A percentile compares a stretch with the other conserved stretches of the same genome.
phyloP scores from a whole-genome alignment of 2,113 vertebrate genomes.

The Trematocara stigmaticum region DNA sequence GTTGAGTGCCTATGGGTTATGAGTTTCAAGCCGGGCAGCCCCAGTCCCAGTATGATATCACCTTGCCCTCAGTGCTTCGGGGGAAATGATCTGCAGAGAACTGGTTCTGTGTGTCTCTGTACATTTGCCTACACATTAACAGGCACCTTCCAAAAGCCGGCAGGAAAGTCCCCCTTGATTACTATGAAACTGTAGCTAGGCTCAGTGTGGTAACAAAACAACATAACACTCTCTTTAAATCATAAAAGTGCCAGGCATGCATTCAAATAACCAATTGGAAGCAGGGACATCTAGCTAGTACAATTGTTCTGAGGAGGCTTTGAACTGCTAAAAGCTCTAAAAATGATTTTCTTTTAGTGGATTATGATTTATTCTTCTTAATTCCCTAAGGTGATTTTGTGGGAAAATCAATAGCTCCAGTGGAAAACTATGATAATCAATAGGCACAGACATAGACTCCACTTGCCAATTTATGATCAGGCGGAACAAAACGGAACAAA shows the following conservation, averaged over 20 bases:
- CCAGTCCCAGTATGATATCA: constrained; percentile 56
- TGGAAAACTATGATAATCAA: constrained; percentile 53
- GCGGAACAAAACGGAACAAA: constrained; percentile 25
- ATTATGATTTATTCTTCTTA: constrained; percentile 42
- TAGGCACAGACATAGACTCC: constrained; percentile 17
- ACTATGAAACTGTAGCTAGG: constrained; percentile 58
- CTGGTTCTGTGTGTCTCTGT: constrained; percentile 52
- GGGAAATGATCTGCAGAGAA: constrained; percentile 44
- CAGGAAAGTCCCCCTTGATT: constrained; percentile 60
- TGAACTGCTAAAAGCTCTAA: constrained; percentile 48
- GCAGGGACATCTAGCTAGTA: constrained; percentile 25
- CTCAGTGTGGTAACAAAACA: constrained; percentile 64
- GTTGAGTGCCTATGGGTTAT: constrained; percentile 23
- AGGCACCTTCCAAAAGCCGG: constrained; percentile 47
- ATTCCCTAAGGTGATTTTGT: constrained; percentile 37
- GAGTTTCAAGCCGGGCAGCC: constrained; percentile 34
- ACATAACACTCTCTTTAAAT: constrained; percentile 59
- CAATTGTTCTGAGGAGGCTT: constrained; percentile 47
- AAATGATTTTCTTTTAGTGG: constrained; percentile 40
- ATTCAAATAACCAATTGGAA: constrained; percentile 57
- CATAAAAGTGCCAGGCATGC: constrained; percentile 53
- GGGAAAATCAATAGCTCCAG: constrained; percentile 40
- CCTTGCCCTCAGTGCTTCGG: constrained; percentile 33
- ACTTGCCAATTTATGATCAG: constrained; percentile 31
- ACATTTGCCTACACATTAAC: constrained; percentile 63